Evolutionary conservation across 2,113 vertebrate species (phyloP), one percentile per base, ranked within the genome.

Genomic region (Oenanthe oenanthe): DNA sequence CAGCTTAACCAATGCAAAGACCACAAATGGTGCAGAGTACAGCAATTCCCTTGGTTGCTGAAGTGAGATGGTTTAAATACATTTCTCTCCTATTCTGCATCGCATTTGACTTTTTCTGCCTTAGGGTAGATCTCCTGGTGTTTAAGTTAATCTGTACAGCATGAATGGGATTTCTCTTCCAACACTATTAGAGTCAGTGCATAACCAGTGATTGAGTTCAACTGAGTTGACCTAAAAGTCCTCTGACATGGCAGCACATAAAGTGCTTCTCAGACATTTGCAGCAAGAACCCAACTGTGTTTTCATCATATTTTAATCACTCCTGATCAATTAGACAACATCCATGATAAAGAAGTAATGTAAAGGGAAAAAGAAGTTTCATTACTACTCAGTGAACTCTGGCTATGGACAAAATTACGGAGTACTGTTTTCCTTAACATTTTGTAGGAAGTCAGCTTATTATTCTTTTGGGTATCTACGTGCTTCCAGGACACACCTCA

Each of bases 161-260:
- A 43, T 71, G 74, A 94, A 77, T 43, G n/a, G 43, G 40, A 70
- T 94, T 93, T 88, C 56, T 88, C 47, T 93, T 56, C 54, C 72
- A 85, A 57, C 36, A 14, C 13, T 31, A 10, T 65, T 42, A 29
- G 54, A 72, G 54, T 63, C 66, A 54, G 57, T 70, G 48, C 62
- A 63, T 54, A 90, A 58, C 50, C 51, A 62, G 15, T 36, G 60
- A 71, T 12, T 34, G 10, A 9, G 15, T 72, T 83, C 77, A 83
- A 28, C 34, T 7, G 67, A 80, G 47, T 57, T 93, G 82, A 50
- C 56, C 56, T 80, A 50, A 72, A 88, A 77, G 34, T 85, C 50
- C 54, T 76, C 67, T 66, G 63, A 47, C 50, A 32, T 4, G 56
- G 78, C 45, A 70, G 67, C n/a, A 65, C 26, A 26, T 20, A 29